A percentile compares a stretch with the other conserved stretches of the same genome.
phyloP scores from a whole-genome alignment of 2,113 vertebrate species.

The Pomatostomus ruficeps region DNA sequence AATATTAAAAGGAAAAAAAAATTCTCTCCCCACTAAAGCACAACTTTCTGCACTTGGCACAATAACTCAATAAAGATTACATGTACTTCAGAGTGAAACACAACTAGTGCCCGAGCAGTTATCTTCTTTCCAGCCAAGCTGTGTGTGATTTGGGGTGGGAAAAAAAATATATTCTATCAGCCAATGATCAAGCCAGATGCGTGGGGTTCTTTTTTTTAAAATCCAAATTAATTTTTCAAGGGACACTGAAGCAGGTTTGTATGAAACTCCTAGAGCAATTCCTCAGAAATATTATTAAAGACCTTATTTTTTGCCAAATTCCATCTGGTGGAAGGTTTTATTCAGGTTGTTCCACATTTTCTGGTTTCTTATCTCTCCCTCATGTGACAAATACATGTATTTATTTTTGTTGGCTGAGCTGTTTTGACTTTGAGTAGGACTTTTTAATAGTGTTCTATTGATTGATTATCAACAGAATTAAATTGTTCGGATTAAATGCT shows the following conservation, averaged over 20 bases:
- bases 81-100: slow-evolving; percentile 33
- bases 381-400: background rate
- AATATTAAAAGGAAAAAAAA: background rate
- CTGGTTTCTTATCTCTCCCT: background rate
- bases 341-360: background rate
- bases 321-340: background rate
- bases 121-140: slow-evolving; percentile 25
- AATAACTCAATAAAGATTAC: slow-evolving; percentile 54
- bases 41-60: slow-evolving; percentile 14
- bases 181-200: background rate
- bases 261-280: background rate
- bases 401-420: background rate
- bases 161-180: background rate
- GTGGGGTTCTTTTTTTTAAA: background rate
- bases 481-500: background rate
- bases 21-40: background rate
- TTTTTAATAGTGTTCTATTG: background rate
- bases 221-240: background rate
- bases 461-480: background rate
- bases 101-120: slow-evolving; percentile 19
- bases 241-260: background rate
- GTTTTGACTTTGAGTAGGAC: background rate
- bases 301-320: background rate
- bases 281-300: background rate
- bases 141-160: slow-evolving; percentile 13